Conservation (phyloP, 37 sponge, comb jelly and placozoan genomes). For the Geodia barretti region DNA sequence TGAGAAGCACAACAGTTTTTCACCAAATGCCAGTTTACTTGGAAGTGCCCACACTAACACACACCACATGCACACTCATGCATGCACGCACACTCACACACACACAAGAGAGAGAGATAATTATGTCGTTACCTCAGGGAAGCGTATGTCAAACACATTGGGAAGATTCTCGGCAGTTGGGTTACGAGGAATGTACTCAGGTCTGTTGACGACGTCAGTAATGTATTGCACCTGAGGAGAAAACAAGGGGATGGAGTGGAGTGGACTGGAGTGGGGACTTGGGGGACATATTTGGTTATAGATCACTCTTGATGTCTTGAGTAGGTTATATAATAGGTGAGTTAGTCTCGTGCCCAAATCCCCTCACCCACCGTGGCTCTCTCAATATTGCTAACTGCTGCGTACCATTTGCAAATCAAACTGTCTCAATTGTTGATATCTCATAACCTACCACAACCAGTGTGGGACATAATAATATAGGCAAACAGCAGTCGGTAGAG, state of each 20-base stretch:
- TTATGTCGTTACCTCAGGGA: slow-evolving; percentile 79
- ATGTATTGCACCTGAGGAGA: slow-evolving; percentile 29
- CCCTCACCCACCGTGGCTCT: no score
- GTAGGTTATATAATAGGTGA: not conserved
- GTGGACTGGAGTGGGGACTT: not conserved
- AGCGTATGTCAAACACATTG: slow-evolving; percentile 82
- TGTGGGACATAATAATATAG: no score
- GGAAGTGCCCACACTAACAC: slow-evolving; percentile 5
- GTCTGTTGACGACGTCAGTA: slow-evolving; percentile 50
- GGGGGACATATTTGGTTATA: not conserved
- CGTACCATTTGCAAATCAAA: no score
- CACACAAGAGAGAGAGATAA: slow-evolving; percentile 43
- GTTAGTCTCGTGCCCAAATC: no score
- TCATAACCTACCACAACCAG: no score
- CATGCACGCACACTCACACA: no score
- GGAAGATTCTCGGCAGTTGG: slow-evolving; percentile 72
- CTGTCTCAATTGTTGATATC: no score
- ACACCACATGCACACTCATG: no score
- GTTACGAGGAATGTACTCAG: slow-evolving; percentile 85
- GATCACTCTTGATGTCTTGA: not conserved
- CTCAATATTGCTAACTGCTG: no score
- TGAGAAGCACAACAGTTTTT: no score
- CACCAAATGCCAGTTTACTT: no score
- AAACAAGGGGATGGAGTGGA: not conserved
- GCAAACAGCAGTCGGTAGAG: no score